Evolutionary conservation across 2,113 vertebrate genomes (phyloP), one percentile per base, ranked within the genome.

Genomic region (Mobula hypostoma): DNA sequence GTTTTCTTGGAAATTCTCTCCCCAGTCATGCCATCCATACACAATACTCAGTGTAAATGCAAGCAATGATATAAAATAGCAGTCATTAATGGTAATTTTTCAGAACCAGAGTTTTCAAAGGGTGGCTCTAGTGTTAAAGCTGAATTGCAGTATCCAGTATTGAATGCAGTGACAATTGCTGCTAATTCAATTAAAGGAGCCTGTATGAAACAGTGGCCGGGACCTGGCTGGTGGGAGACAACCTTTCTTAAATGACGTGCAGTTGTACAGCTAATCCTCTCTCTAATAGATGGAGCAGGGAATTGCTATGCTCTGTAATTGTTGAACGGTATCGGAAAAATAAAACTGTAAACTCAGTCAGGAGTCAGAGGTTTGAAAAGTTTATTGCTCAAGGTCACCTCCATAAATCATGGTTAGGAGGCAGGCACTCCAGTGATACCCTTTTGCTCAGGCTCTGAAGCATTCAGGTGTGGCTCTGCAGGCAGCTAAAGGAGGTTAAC

Each of bases 391-490:
- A 95, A 95, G 95, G 95, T 95, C 96, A 96, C 95, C 93, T 83
- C 93, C 79, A 94, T 94, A 95, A 95, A 95, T 94, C 94, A 92
- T 79, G 92, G 85, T 93, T 94, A 94, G 92, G 94, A 74, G 94
- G 72, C 48, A 48, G 87, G 74, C 87, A 63, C 88, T 79, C 58
- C 6, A 76, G 74, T 48, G 94, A 94, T 94, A 94, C 72, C 94
- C 94, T 94, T 95, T 95, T 94, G 0, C 95, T 95, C 6, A 48
- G 95, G 95, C 95, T 95, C 95, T 95, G 95, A 96, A 96, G 95
- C 96, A 96, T 96, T 96, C 96, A 96, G 96, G 95, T 95, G 95
- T 96, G 96, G 96, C 94, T 94, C 94, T 96, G 4, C 94, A 94
- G 96, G 96, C 95, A 96, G 95, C 68, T 93, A 27, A 93, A 74